These are phyloP conservation scores for Phalera bucephala DNA, from an alignment of 2,888 invertebrate species.

Conservation along the genomic window DNA sequence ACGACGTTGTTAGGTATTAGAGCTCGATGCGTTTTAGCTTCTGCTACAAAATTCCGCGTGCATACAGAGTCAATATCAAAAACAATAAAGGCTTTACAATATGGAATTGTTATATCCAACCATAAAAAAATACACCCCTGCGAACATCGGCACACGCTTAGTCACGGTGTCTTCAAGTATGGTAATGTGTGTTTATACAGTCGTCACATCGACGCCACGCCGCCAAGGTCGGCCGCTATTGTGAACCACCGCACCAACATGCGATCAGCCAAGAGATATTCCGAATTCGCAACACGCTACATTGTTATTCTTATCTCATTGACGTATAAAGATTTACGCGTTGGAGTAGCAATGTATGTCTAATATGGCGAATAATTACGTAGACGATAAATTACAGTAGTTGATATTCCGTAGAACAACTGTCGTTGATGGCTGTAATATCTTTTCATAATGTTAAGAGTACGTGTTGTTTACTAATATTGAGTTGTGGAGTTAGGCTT, in stretches of 20 bases:
- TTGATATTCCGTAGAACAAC: conserved; percentile 10
- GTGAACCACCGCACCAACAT: conserved; percentile 37
- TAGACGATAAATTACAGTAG: neutral
- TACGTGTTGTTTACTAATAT: conserved; percentile 9
- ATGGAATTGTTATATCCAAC: too few relatives aligned
- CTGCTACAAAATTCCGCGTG: too few relatives aligned
- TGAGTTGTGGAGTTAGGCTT: conserved; percentile 13
- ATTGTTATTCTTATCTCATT: conserved; percentile 34
- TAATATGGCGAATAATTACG: conserved; percentile 1
- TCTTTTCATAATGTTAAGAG: conserved; percentile 10
- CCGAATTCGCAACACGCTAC: conserved; percentile 30
- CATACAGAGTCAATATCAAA: too few relatives aligned
- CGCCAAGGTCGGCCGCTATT: conserved; percentile 53
- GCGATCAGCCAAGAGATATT: conserved; percentile 35
- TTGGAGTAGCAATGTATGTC: conserved; percentile 30
- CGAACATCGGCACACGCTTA: conserved; percentile 39
- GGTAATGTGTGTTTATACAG: conserved; percentile 64
- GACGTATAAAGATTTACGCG: conserved; percentile 25
- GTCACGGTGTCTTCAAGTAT: conserved; percentile 54
- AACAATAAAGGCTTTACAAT: too few relatives aligned
- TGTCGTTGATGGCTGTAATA: conserved; percentile 7
- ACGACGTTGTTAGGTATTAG: too few relatives aligned
- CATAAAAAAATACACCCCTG: conserved; percentile 31
- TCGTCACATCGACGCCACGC: conserved; percentile 50
- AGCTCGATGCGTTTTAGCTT: too few relatives aligned